Conservation (phyloP, 2,888 invertebrate genomes). For the Rhopalosiphum nymphaeae region DNA sequence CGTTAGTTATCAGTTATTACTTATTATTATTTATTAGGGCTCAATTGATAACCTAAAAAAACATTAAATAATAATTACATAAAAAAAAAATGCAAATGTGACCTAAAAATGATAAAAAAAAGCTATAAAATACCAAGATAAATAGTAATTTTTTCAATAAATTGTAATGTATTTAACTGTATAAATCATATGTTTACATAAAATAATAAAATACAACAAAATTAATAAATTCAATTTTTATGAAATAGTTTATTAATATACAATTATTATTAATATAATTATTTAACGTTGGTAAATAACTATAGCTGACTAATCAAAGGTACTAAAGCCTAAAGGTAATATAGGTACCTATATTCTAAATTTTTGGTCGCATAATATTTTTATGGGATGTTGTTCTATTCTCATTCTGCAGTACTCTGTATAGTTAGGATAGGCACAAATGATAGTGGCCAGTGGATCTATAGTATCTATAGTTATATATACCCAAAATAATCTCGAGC, state of each 20-base stretch:
- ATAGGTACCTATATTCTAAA: not conserved
- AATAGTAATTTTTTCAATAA: not conserved
- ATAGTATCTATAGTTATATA: not conserved
- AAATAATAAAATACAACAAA: not conserved
- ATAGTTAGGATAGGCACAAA: not conserved
- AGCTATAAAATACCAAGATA: not conserved
- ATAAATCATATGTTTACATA: not conserved
- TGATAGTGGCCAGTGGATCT: not conserved
- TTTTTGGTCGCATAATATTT: not conserved
- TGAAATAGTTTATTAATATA: not conserved
- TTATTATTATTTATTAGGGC: not conserved
- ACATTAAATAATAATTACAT: not conserved
- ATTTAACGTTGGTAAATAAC: not conserved
- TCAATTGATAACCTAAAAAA: not conserved
- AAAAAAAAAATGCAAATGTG: slow-evolving; percentile 3
- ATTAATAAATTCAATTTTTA: not conserved
- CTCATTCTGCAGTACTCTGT: not conserved
- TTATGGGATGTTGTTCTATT: not conserved
- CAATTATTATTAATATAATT: not conserved
- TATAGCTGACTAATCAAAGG: not conserved
- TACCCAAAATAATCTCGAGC: not conserved
- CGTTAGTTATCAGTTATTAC: not conserved
- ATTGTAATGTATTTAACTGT: not conserved
- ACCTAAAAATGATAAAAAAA: not conserved
- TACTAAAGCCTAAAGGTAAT: not conserved